A percentile compares a stretch with the other conserved stretches of the same genome.
Evolutionary conservation across 2,888 invertebrate genomes (phyloP).

Genomic region (Hemicrepidius hirtus): DNA sequence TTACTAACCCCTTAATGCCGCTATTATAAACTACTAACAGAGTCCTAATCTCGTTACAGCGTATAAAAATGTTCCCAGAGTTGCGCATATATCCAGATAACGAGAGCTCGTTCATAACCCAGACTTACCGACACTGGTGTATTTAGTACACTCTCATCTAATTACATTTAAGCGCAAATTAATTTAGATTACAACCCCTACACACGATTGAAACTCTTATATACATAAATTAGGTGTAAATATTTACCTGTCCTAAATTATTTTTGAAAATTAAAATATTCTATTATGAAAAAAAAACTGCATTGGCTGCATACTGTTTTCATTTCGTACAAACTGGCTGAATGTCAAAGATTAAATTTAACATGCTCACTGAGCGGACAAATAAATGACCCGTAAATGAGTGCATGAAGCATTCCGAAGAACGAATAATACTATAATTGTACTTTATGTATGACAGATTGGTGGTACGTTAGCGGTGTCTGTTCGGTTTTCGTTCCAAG

Average conservation of each 20-base stretch:
- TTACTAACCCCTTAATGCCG: slow-evolving; percentile 63
- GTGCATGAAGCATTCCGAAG: slow-evolving; percentile 43
- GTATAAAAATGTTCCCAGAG: slow-evolving; percentile 61
- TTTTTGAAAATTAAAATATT: not conserved
- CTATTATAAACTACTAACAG: slow-evolving; percentile 65
- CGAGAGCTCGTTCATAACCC: slow-evolving; percentile 51
- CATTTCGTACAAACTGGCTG: slow-evolving; percentile 24
- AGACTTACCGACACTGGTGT: slow-evolving; percentile 50
- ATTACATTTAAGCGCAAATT: slow-evolving; percentile 51
- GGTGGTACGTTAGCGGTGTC: slow-evolving; percentile 49
- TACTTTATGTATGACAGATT: slow-evolving; percentile 53
- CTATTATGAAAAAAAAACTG: no score
- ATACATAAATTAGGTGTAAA: slow-evolving; percentile 45
- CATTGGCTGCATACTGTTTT: not conserved
- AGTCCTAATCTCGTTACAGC: slow-evolving; percentile 63
- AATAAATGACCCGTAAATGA: slow-evolving; percentile 53
- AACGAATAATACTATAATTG: slow-evolving; percentile 54
- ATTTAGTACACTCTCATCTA: slow-evolving; percentile 51
- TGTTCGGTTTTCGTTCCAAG: slow-evolving; percentile 52
- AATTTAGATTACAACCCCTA: slow-evolving; percentile 50
- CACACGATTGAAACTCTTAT: slow-evolving; percentile 42
- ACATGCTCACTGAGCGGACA: slow-evolving; percentile 46
- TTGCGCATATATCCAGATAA: slow-evolving; percentile 56
- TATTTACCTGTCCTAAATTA: not conserved
- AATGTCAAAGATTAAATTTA: slow-evolving; percentile 46